Evolutionary conservation across 2,888 invertebrate genomes (phyloP).

Genomic region (Drosophila eohydei): DNA sequence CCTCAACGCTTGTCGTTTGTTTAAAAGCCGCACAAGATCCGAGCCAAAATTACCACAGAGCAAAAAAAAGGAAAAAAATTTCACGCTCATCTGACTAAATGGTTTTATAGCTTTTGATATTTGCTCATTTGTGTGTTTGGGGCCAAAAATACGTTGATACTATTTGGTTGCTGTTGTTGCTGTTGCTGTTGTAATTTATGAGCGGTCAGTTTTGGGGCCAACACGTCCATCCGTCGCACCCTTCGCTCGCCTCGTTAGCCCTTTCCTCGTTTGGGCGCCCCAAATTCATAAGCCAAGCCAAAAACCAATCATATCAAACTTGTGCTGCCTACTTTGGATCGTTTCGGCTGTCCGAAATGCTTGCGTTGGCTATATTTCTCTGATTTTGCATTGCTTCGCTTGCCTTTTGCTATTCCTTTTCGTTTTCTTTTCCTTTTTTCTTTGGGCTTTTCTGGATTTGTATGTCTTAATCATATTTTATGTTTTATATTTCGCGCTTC

Average conservation of each 20-base stretch:
- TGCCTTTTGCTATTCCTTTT: neutral
- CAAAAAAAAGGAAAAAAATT: constrained; percentile 40
- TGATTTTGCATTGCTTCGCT: constrained; percentile 18
- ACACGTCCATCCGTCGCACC: constrained; percentile 15
- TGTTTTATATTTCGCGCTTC: constrained; percentile 75
- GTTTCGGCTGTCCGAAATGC: constrained; percentile 46
- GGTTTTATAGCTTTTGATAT: constrained; percentile 76
- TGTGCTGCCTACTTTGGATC: constrained; percentile 44
- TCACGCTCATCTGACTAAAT: constrained; percentile 79
- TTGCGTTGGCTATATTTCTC: constrained; percentile 54
- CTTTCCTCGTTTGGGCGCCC: constrained; percentile 38
- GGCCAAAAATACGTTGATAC: constrained; percentile 61
- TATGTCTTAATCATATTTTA: constrained; percentile 78
- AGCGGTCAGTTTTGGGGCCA: constrained; percentile 67
- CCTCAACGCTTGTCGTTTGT: constrained; percentile 45
- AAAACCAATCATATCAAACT: constrained; percentile 70
- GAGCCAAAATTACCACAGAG: constrained; percentile 34
- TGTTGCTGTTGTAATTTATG: constrained; percentile 70
- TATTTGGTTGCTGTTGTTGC: constrained; percentile 28
- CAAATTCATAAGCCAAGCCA: constrained; percentile 45
- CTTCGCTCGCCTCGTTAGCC: constrained; percentile 68
- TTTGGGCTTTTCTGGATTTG: constrained; percentile 43
- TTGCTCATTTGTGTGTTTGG: constrained; percentile 69
- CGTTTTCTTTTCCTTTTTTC: neutral
- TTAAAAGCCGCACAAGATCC: constrained; percentile 58